Percentiles rank a stretch among this genome's conserved stretches.
phyloP scores from a whole-genome alignment of 2,113 vertebrate genomes.

The Sitta europaea region DNA sequence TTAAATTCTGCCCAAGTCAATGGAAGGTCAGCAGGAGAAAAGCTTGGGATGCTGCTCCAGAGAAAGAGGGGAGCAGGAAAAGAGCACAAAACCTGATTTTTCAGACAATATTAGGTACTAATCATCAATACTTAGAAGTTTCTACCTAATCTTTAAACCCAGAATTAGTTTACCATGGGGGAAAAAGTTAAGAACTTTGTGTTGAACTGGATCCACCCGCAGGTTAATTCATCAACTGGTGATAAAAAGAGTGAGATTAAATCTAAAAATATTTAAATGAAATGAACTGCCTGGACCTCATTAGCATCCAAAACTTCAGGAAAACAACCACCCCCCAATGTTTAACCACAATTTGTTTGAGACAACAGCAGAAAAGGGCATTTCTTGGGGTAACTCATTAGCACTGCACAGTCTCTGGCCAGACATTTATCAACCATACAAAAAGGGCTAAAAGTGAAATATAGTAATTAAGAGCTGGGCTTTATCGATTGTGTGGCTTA shows the following conservation, averaged over 20 bases:
- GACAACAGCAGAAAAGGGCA: neutral
- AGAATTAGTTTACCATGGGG: neutral
- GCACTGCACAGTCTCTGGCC: neutral
- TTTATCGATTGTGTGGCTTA: slow-evolving; percentile 75
- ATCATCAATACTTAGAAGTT: neutral
- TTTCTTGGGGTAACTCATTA: slow-evolving; percentile 27
- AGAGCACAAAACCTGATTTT: neutral
- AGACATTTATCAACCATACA: slow-evolving; percentile 68
- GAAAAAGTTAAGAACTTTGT: neutral
- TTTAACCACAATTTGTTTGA: neutral
- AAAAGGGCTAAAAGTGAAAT: slow-evolving; percentile 73
- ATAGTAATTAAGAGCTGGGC: slow-evolving; percentile 76
- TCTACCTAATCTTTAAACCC: neutral
- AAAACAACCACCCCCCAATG: neutral
- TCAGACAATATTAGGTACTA: neutral
- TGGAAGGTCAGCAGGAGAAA: neutral
- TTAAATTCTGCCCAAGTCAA: neutral
- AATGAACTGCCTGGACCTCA: neutral
- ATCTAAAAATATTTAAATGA: neutral
- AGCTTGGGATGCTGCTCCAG: neutral
- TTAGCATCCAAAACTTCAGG: neutral
- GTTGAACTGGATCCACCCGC: neutral
- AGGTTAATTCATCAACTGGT: neutral
- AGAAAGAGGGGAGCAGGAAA: neutral
- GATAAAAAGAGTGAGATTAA: neutral